phyloP scores from a whole-genome alignment of 2,113 vertebrate genomes.

The Aphelocoma coerulescens region DNA sequence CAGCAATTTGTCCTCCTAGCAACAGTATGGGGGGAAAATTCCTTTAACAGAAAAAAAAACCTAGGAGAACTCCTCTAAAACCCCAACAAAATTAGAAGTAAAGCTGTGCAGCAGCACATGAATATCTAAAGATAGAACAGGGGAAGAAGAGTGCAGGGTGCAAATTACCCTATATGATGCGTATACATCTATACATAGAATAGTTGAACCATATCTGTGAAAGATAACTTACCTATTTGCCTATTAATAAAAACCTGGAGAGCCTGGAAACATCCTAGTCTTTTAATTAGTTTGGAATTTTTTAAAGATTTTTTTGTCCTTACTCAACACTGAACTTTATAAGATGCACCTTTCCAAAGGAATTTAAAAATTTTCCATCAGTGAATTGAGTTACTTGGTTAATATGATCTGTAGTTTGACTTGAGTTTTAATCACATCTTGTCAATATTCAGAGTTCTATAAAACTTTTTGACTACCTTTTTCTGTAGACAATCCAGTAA shows the following conservation, averaged over 20 bases:
- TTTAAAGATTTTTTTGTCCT: background rate
- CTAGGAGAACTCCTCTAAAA: too few species aligned
- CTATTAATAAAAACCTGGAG: background rate
- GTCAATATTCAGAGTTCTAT: background rate
- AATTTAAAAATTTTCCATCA: background rate
- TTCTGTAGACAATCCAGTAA: background rate
- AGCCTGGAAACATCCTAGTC: background rate
- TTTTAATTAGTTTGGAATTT: background rate
- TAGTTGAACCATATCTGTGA: background rate
- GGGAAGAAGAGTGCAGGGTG: rapidly evolving
- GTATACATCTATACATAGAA: background rate
- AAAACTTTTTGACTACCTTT: background rate
- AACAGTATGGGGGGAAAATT: too few species aligned
- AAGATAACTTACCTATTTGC: background rate
- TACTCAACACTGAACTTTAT: background rate
- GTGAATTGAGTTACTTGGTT: background rate
- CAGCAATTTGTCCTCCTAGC: too few species aligned
- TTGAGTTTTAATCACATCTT: background rate
- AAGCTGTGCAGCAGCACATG: background rate
- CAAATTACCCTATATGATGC: background rate
- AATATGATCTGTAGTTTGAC: background rate
- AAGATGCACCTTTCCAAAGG: background rate
- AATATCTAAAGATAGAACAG: background rate
- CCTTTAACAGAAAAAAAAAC: too few species aligned
- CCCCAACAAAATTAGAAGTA: background rate